phyloP scores from a whole-genome alignment of 2,113 vertebrate species.

The Cromileptes altivelis region DNA sequence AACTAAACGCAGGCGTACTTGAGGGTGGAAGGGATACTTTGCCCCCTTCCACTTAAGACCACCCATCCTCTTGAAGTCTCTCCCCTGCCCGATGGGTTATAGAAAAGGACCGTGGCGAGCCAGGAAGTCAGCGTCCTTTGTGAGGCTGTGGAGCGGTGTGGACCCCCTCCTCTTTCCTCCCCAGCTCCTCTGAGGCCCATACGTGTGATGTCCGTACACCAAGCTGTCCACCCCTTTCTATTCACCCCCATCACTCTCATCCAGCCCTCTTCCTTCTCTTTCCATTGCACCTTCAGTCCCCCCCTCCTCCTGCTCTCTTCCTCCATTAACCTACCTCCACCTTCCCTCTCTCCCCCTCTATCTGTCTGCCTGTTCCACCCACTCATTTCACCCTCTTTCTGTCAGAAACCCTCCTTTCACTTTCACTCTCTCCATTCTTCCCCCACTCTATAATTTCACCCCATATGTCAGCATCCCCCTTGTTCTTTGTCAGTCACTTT shows the following conservation, averaged over 20 bases:
- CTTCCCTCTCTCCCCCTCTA: conserved; percentile 64
- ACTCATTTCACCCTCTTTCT: conserved; percentile 82
- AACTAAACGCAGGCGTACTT: conserved; percentile 54
- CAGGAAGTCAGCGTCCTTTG: conserved; percentile 74
- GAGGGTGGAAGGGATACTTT: conserved; percentile 40
- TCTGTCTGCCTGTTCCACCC: conserved; percentile 73
- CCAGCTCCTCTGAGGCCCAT: conserved; percentile 59
- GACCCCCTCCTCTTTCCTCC: conserved; percentile 30
- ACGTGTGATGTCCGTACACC: conserved; percentile 73
- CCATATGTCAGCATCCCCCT: conserved; percentile 80
- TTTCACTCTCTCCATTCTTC: conserved; percentile 68
- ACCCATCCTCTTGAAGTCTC: conserved; percentile 56
- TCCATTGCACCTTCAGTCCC: conserved; percentile 61
- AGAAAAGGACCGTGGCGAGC: conserved; percentile 42
- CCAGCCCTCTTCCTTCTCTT: conserved; percentile 60
- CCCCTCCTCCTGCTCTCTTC: conserved; percentile 32
- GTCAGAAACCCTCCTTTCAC: conserved; percentile 77
- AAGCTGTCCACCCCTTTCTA: conserved; percentile 81
- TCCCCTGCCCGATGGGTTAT: conserved; percentile 23
- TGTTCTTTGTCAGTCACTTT: conserved; percentile 81
- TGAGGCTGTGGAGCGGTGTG: conserved; percentile 44
- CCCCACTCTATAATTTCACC: conserved; percentile 81
- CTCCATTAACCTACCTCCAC: conserved; percentile 79
- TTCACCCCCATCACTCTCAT: conserved; percentile 75
- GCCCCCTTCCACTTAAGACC: conserved; percentile 57